phyloP scores from a whole-genome alignment of 2,113 vertebrate genomes.

The Sula dactylatra region DNA sequence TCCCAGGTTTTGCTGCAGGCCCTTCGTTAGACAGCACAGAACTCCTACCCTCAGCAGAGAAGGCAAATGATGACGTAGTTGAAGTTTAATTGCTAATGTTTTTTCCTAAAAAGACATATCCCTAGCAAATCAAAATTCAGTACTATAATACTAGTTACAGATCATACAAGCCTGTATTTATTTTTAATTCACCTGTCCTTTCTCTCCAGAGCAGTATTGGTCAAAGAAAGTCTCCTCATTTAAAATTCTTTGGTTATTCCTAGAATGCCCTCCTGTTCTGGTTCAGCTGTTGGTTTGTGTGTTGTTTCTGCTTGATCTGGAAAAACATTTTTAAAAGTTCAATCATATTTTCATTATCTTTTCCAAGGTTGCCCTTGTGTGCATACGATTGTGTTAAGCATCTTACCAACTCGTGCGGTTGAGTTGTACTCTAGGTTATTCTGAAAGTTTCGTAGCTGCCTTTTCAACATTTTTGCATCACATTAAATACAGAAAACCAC shows the following conservation, averaged over 20 bases:
- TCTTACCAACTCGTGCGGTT: background rate
- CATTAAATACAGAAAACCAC: background rate
- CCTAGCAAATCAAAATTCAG: background rate
- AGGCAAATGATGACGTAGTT: background rate
- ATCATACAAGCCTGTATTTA: background rate
- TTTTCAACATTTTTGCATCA: background rate
- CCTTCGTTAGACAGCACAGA: background rate
- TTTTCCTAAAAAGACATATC: background rate
- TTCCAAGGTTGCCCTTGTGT: background rate
- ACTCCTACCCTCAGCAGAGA: background rate
- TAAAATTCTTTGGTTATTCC: background rate
- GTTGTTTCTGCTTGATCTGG: background rate
- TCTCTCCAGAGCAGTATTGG: background rate
- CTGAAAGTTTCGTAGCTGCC: background rate
- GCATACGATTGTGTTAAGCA: background rate
- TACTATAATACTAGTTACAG: background rate
- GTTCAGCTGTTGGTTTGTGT: background rate
- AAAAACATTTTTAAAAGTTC: background rate
- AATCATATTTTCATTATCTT: background rate
- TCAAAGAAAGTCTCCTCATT: background rate
- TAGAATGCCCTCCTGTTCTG: background rate
- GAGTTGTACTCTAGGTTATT: background rate
- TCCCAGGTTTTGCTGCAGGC: background rate
- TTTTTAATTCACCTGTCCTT: background rate
- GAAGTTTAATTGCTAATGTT: background rate